Base-by-base conservation (phyloP, 2,797 vertebrate genomes). In the Lerista edwardsae region DNA sequence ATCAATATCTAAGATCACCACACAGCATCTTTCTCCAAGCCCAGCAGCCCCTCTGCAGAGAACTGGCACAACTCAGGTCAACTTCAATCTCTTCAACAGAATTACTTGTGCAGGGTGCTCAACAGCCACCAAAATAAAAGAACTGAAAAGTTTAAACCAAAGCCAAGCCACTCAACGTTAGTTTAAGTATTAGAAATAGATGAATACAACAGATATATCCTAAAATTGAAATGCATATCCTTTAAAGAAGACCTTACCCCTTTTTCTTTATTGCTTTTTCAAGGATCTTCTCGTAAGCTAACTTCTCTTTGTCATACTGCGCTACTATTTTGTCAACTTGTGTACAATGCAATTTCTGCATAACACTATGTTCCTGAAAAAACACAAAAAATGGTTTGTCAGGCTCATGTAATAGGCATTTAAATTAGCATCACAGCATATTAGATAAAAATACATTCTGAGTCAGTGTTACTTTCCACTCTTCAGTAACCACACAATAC, bases 191-290 rank as follows among this genome's bases (percentile, higher is more conserved):
- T 47, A 11, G 47, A 72, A 55, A 68, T 36, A 31, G 25, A 69
- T 21, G 67, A 69, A 76, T 68, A 62, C 62, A 57, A 57, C 9
- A 67, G 72, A 68, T 57, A 68, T 41, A 77, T 11, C 27, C 19
- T 41, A 67, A 75, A 76, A 36, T 47, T 21, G 9, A 39, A 72
- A 21, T 23, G 3, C 71, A 36, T 4, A 79, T 85, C 23, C 51
- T 55, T 55, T 55, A 55, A 47, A 47, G 47, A 47, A 67, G 4
- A 79, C 82, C 90, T 96, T 96, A 99, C 99, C 98, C 99, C 79
- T 97, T 97, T 92, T 99, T 99, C 96, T 99, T 99, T 92, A 99
- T 97, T 79, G 98, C 97, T 93, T 99, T 99, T 92, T 99, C 98
- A 88, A 99, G 93, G 84, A 97, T 97, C 92, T 99, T 99, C 94